phyloP scores from a whole-genome alignment of 2,888 invertebrate species.

The Thymelicus acteon region DNA sequence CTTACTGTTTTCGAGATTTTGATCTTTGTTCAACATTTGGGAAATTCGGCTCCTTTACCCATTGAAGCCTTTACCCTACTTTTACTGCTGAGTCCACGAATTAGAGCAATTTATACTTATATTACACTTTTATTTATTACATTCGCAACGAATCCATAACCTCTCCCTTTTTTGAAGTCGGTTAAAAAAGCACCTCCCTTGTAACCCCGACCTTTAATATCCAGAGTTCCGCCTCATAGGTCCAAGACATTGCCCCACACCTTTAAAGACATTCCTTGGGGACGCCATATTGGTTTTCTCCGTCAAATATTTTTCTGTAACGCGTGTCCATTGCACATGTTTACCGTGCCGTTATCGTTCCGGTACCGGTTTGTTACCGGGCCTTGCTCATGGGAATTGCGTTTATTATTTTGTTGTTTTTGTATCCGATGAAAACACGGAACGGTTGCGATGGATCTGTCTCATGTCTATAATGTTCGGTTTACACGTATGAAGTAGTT shows the following conservation, averaged over 20 bases:
- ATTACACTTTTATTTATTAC: no score
- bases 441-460: neutral
- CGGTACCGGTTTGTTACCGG: no score
- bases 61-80: no score
- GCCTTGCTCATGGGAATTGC: neutral
- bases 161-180: neutral
- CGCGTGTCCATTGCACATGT: neutral
- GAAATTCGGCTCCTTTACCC: no score
- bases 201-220: neutral
- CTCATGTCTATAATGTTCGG: no score
- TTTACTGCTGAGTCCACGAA: no score
- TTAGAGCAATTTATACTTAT: no score
- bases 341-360: no score
- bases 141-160: neutral
- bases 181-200: no score
- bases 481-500: no score
- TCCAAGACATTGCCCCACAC: neutral
- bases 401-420: neutral
- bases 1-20: no score
- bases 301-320: constrained; percentile 20
- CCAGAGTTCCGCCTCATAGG: neutral
- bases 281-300: constrained; percentile 23
- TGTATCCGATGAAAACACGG: neutral
- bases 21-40: no score
- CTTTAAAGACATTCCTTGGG: constrained; percentile 1